Conservation (phyloP, 1,140 invertebrate genomes). For the Augochlora pura region DNA sequence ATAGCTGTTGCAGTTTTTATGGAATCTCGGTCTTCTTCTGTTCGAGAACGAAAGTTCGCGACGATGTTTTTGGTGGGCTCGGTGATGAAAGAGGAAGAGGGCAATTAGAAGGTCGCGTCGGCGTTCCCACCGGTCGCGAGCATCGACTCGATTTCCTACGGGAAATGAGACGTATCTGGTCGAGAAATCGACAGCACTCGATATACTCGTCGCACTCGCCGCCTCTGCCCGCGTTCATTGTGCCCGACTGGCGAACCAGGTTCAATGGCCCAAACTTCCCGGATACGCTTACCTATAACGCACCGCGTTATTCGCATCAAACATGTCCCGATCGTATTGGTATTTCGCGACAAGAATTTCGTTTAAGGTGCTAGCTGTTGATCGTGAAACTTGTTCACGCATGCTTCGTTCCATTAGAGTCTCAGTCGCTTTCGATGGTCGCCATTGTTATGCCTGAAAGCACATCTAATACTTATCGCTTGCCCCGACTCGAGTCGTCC, state of each 20-base stretch:
- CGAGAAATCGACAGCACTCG: slow-evolving; percentile 55
- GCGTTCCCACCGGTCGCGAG: not conserved
- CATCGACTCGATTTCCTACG: slow-evolving; percentile 55
- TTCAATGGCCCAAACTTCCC: slow-evolving; percentile 79
- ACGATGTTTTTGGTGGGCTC: too few species aligned
- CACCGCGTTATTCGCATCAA: slow-evolving; percentile 52
- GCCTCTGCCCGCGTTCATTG: slow-evolving; percentile 49
- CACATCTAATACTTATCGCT: too few species aligned
- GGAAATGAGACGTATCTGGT: slow-evolving; percentile 42
- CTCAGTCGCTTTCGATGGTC: too few species aligned
- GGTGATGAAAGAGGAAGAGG: not conserved
- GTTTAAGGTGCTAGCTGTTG: too few species aligned
- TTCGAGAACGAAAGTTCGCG: too few species aligned
- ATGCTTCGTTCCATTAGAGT: too few species aligned
- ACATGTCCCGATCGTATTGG: slow-evolving; percentile 26
- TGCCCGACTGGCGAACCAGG: slow-evolving; percentile 56
- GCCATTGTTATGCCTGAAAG: too few species aligned
- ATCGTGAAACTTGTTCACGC: too few species aligned
- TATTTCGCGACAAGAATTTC: too few species aligned
- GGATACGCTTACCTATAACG: slow-evolving; percentile 69
- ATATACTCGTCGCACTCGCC: slow-evolving; percentile 31
- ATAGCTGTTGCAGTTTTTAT: too few species aligned
- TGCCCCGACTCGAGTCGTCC: too few species aligned
- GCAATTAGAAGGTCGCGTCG: not conserved
- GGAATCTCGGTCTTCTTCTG: too few species aligned